Conservation (phyloP, 2,888 invertebrate genomes). For the Dioctria rufipes region DNA sequence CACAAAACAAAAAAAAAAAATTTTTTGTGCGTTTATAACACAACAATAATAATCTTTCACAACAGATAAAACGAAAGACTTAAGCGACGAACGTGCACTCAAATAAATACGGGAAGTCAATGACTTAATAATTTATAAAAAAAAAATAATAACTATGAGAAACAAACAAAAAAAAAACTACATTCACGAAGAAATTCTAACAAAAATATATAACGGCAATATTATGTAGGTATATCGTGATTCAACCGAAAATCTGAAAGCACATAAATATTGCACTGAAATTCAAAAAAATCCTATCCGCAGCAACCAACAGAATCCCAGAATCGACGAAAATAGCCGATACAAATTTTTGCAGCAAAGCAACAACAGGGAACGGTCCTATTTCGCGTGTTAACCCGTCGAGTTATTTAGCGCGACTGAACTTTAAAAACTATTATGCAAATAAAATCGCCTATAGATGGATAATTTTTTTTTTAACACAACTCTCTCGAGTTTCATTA, state of each 20-base stretch:
- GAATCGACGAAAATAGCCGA: neutral
- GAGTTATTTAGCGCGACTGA: constrained; percentile 59
- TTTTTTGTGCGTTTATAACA: no score
- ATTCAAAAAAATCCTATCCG: constrained; percentile 1
- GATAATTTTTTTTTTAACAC: constrained; percentile 12
- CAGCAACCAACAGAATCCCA: neutral
- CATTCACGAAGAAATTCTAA: constrained; percentile 21
- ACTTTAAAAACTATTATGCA: constrained; percentile 59
- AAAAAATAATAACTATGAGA: constrained; percentile 5
- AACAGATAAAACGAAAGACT: constrained; percentile 43
- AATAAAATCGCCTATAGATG: constrained; percentile 55
- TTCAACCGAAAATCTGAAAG: constrained; percentile 9
- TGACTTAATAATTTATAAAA: constrained; percentile 28
- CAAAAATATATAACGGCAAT: constrained; percentile 5
- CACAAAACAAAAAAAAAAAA: no score
- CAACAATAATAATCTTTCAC: neutral
- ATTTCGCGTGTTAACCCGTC: constrained; percentile 56
- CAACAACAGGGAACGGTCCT: neutral
- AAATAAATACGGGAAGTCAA: constrained; percentile 18
- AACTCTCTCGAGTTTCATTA: constrained; percentile 39
- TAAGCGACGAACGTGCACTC: constrained; percentile 44
- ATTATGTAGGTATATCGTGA: neutral
- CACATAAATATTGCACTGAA: neutral
- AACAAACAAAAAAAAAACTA: neutral
- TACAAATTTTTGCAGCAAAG: neutral